phyloP scores from a whole-genome alignment of 2,113 vertebrate species.

The Octodon degus region DNA sequence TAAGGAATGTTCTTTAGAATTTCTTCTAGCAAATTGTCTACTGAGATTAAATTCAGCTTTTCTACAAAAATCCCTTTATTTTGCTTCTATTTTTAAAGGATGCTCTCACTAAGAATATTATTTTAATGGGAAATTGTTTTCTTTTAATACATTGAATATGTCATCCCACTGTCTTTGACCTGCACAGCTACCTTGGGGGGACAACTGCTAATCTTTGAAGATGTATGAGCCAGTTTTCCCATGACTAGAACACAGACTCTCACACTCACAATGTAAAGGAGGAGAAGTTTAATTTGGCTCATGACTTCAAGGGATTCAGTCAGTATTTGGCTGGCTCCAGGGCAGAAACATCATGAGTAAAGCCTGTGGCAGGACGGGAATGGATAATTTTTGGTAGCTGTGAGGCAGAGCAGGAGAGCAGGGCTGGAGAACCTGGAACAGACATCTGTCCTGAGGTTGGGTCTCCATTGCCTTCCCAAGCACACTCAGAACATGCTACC shows the following conservation, averaged over 20 bases:
- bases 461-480: not conserved
- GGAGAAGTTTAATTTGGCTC: not conserved
- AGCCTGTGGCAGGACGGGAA: not conserved
- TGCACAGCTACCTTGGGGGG: not conserved
- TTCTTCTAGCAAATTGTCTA: constrained; percentile 7
- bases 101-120: constrained; percentile 26
- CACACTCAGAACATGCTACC: not conserved
- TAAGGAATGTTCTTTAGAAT: constrained; percentile 9
- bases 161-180: not conserved
- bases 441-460: not conserved
- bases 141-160: constrained; percentile 6
- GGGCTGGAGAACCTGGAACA: not conserved
- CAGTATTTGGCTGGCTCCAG: not conserved
- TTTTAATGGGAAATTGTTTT: constrained; percentile 26
- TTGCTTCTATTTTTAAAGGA: constrained; percentile 32
- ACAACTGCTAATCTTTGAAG: not conserved
- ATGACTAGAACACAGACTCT: not conserved
- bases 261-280: not conserved
- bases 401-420: not conserved
- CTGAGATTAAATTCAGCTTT: constrained; percentile 25
- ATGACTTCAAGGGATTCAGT: too few relatives aligned
- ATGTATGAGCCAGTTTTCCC: not conserved
- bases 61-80: not conserved
- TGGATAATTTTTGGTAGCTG: not conserved
- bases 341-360: not conserved